phyloP scores from a whole-genome alignment of 2,113 vertebrate species.

The Ranitomeya imitator region DNA sequence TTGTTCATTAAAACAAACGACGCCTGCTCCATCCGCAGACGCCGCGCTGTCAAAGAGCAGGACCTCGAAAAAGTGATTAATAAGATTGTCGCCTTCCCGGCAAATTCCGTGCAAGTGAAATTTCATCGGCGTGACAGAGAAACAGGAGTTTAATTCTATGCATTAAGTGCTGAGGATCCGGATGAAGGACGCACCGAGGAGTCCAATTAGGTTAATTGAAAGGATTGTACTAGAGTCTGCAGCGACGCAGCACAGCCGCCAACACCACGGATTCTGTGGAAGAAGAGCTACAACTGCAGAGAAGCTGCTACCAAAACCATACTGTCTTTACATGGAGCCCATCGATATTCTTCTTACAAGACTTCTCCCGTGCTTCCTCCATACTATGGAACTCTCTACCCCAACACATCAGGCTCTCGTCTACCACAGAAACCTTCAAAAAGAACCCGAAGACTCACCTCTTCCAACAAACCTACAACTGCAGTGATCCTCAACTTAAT shows the following conservation, averaged over 20 bases:
- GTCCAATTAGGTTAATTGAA: constrained; percentile 17
- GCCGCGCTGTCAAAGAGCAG: constrained; percentile 66
- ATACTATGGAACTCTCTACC: too few relatives aligned
- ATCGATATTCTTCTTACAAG: too few relatives aligned
- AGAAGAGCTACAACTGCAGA: too few relatives aligned
- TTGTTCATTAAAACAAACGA: constrained; percentile 65
- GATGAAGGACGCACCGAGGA: background rate
- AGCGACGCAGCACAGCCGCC: background rate
- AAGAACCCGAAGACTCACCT: too few relatives aligned
- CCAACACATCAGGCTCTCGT: too few relatives aligned
- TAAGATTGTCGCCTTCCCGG: constrained; percentile 58
- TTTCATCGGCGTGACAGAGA: constrained; percentile 27
- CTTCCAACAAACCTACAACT: too few relatives aligned
- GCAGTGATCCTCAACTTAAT: too few relatives aligned
- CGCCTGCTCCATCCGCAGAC: constrained; percentile 49
- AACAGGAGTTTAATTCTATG: constrained; percentile 18
- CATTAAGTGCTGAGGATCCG: background rate
- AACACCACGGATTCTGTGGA: background rate
- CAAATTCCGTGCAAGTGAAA: constrained; percentile 53
- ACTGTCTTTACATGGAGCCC: too few relatives aligned
- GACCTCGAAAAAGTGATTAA: constrained; percentile 68
- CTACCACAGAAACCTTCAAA: too few relatives aligned
- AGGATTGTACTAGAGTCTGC: background rate
- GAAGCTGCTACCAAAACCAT: too few relatives aligned
- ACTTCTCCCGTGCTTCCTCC: too few relatives aligned